Base-by-base conservation (phyloP, 2,888 invertebrate species). In the Cheilosia pagana region DNA sequence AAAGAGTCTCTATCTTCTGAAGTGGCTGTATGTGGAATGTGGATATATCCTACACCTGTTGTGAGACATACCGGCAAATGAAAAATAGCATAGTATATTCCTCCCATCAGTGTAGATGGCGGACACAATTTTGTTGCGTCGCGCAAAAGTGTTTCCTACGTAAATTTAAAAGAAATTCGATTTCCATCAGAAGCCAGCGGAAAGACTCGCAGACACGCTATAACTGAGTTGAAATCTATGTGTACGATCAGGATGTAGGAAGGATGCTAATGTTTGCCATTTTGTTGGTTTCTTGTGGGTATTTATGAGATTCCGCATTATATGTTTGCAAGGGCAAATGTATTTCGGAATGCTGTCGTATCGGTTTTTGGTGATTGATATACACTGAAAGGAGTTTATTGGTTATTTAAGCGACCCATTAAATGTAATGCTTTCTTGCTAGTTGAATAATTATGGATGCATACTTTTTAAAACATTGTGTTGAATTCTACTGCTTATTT, bases 131-230 rank as follows among this genome's bases (percentile, higher is more conserved):
- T 21, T 48, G 48, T 21, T 14, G 3, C 5, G 12, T 0, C 48
- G 4, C 48, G 4, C 12, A 23, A 48, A 23, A 48, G 8, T 48
- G 48, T 48, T 48, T 19, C 21, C 48, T 23, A 48, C 23, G 48
- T 48, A 48, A 10, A 48, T 23, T 48, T 48, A 19, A 19, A 21
- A 48, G 48, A 19, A 48, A 48, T 48, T 21, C 48, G 21, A 48
- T 48, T 48, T 48, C 48, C 21, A 48, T 19, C 21, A 48, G 12
- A 48, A 48, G 12, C 48, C 21, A 48, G 12, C 10, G 12, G 10
- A 10, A 19, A 48, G 21, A 45, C 7, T 16, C 8, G n/a, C 43
- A n/a, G 43, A 16, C 43, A 8, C 7, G 16, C 43, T 16, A 45
- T n/a, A n/a, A n/a, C 35, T 35, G 35, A 35, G 12, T 35, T 45